Percentiles rank a stretch among this genome's conserved stretches.
phyloP scores from a whole-genome alignment of 1,140 invertebrate species.

The Halesus radiatus region DNA sequence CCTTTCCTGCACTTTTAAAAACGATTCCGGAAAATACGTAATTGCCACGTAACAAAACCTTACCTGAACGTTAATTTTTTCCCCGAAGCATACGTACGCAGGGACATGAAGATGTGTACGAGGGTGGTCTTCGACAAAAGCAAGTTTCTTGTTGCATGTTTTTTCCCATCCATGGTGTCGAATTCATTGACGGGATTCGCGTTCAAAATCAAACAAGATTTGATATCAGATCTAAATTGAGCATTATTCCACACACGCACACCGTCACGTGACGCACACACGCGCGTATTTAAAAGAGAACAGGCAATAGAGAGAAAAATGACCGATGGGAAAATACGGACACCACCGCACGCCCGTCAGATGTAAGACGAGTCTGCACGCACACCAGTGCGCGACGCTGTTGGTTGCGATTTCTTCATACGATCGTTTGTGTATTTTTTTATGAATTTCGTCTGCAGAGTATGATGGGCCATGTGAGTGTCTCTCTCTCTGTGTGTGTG shows the following conservation, averaged over 20 bases:
- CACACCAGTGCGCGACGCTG: background rate
- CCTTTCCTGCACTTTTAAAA: too few relatives aligned
- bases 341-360: background rate
- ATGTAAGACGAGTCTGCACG: slow-evolving; percentile 11
- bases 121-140: too few relatives aligned
- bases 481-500: background rate
- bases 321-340: slow-evolving; percentile 9
- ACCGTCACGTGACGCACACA: background rate
- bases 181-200: too few relatives aligned
- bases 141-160: too few relatives aligned
- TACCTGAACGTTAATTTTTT: too few relatives aligned
- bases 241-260: background rate
- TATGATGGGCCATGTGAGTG: background rate
- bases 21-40: too few relatives aligned
- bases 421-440: slow-evolving; percentile 21
- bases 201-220: background rate
- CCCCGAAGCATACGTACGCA: too few relatives aligned
- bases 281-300: background rate
- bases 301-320: background rate
- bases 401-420: background rate
- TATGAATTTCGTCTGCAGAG: background rate
- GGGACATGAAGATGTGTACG: too few relatives aligned
- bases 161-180: too few relatives aligned
- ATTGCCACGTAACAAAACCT: too few relatives aligned
- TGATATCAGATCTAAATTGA: slow-evolving; percentile 9